These are phyloP conservation scores for Capitulum mitella DNA, from an alignment of 2,888 invertebrate species.

Conservation along the genomic window DNA sequence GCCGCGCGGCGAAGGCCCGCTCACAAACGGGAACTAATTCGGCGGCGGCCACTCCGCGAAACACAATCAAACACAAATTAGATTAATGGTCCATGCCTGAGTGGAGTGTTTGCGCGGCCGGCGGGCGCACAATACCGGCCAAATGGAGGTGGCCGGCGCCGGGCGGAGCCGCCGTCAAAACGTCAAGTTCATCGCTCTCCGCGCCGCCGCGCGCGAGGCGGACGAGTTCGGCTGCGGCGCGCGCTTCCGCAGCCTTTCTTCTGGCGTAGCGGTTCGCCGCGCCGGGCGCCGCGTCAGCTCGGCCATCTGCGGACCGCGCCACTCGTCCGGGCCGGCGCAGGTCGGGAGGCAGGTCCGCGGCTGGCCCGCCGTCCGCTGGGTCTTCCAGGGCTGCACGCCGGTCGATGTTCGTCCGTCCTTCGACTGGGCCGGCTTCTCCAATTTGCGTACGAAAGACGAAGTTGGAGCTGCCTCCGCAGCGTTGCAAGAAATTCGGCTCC, in stretches of 20 bases:
- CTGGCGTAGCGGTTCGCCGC: too few relatives aligned
- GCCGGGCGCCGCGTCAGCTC: conserved; percentile 39
- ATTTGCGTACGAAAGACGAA: too few relatives aligned
- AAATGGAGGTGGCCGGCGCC: neutral
- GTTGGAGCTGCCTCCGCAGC: too few relatives aligned
- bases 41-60: neutral
- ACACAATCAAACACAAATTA: conserved; percentile 15
- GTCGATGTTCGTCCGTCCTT: too few relatives aligned
- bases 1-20: neutral
- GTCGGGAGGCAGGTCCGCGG: too few relatives aligned
- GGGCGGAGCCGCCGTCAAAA: neutral
- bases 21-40: neutral
- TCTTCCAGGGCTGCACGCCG: too few relatives aligned
- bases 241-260: too few relatives aligned
- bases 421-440: too few relatives aligned
- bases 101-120: neutral
- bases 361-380: too few relatives aligned
- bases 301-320: too few relatives aligned
- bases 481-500: too few relatives aligned
- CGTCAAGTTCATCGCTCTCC: neutral
- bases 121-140: neutral
- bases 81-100: conserved; percentile 6
- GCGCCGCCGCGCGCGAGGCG: neutral
- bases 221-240: neutral
- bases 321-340: too few relatives aligned